Evolutionary conservation across 2,888 invertebrate genomes (phyloP).

Genomic region (Meiosimyza platycephala): DNA sequence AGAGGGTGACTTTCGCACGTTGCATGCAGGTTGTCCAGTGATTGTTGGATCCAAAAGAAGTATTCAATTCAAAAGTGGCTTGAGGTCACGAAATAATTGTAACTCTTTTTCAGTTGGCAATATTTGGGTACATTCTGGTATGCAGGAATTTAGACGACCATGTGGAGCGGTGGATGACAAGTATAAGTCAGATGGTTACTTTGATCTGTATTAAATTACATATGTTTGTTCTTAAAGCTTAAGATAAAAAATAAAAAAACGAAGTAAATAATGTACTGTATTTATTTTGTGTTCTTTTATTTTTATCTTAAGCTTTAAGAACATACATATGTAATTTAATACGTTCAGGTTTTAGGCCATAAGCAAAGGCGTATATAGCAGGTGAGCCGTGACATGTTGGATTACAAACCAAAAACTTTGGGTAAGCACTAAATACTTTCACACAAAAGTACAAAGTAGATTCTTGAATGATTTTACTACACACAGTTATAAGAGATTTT

Average conservation of each 20-base stretch:
- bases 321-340: conserved; percentile 42
- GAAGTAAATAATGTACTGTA: conserved; percentile 22
- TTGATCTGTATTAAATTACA: conserved; percentile 11
- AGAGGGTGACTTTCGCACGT: conserved; percentile 84
- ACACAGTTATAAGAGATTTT: too few species aligned
- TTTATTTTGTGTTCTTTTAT: background rate
- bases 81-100: too few species aligned
- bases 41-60: conserved; percentile 96
- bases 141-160: too few species aligned
- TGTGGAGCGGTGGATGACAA: conserved; percentile 36
- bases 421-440: too few species aligned
- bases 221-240: background rate
- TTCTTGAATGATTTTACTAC: too few species aligned
- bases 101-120: background rate
- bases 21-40: conserved; percentile 97
- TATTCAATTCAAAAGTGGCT: conserved; percentile 63
- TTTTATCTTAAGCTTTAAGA: background rate
- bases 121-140: too few species aligned
- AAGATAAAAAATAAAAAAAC: background rate
- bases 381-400: too few species aligned
- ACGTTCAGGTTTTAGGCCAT: conserved; percentile 53
- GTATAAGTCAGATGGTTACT: conserved; percentile 33
- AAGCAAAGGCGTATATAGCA: too few species aligned
- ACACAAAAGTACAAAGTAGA: too few species aligned
- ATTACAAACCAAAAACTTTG: too few species aligned